Percentiles rank a stretch among this genome's conserved stretches.
These are phyloP conservation scores for Megatriorchis doriae DNA, from an alignment of 2,113 vertebrate species.

Conservation along the genomic window DNA sequence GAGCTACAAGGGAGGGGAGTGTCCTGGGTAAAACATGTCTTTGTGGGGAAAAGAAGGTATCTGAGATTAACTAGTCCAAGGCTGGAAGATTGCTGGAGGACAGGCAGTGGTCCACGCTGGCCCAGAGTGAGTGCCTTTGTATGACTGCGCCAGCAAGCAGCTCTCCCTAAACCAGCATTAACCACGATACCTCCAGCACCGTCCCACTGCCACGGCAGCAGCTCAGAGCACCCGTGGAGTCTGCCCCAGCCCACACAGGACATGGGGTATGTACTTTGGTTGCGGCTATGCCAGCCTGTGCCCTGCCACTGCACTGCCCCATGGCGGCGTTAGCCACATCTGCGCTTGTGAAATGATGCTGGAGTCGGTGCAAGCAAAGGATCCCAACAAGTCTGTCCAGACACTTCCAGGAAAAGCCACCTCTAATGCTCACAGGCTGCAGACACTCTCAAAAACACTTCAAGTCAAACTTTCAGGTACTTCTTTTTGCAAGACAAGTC, in stretches of 20 bases:
- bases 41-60: background rate
- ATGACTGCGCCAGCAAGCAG: background rate
- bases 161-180: background rate
- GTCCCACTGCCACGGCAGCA: background rate
- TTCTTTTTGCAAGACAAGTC: background rate
- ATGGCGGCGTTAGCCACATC: background rate
- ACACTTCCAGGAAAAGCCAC: background rate
- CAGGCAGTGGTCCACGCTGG: background rate
- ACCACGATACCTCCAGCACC: background rate
- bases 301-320: background rate
- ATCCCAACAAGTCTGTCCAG: background rate
- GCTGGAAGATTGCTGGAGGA: background rate
- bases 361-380: background rate
- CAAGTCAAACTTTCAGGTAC: background rate
- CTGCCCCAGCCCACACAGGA: background rate
- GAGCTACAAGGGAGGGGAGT: background rate
- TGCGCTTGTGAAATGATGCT: background rate
- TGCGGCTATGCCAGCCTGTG: background rate
- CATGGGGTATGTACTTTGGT: rapidly evolving
- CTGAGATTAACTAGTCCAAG: background rate
- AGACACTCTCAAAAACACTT: background rate
- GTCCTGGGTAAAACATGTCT: background rate
- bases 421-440: background rate
- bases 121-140: background rate
- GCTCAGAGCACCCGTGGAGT: background rate